Base-by-base conservation (phyloP, 1,140 invertebrate species). In the Onthophagus taurus region DNA sequence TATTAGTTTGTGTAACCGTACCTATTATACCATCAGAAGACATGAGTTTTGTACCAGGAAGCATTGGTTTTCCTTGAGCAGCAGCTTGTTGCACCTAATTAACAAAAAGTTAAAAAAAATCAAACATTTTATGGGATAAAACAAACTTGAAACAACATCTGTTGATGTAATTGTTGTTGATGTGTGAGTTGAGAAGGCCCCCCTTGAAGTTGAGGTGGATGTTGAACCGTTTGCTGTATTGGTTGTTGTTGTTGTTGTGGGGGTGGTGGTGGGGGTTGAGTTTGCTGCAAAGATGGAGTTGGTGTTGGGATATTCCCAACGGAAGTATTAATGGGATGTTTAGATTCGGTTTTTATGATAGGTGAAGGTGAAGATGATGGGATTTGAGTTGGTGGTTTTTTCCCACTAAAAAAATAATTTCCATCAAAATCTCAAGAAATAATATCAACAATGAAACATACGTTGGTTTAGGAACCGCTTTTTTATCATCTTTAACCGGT, bases 1-100 rank as follows among this genome's bases (percentile, higher is more conserved):
- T 72, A 51, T 79, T 77, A 44, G 78, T 78, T 3, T 72, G 69
- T 1, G 75, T 73, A 20, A 81, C 75, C 23, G 80, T 70, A 20
- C 77, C 78, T 12, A 80, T 63, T n/a, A 74, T 71, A 4, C 77
- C 77, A 57, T 80, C 77, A 0, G 70, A 68, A 9, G 75, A 74
- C 42, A 78, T 61, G 18, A 80, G 60, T 24, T 70, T 67, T 2
- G 75, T 77, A 33, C 77, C 77, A 2, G 75, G 74, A 24, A 67
- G 65, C 65, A 78, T 74, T 20, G 73, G 72, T 36, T 72, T 66
- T 2, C 77, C 77, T 48, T 71, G 67, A 1, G 75, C 73, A 13
- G 76, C 70, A 7, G 73, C 73, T 51, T 75, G 72, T 54, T 78
- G 72, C 23, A 80, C 70, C 54, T 79, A 68, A 12, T 45, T 45